Evolutionary conservation across 2,888 invertebrate genomes (phyloP), one percentile per base, ranked within the genome.

Genomic region (Sceliomorpha sp.): DNA sequence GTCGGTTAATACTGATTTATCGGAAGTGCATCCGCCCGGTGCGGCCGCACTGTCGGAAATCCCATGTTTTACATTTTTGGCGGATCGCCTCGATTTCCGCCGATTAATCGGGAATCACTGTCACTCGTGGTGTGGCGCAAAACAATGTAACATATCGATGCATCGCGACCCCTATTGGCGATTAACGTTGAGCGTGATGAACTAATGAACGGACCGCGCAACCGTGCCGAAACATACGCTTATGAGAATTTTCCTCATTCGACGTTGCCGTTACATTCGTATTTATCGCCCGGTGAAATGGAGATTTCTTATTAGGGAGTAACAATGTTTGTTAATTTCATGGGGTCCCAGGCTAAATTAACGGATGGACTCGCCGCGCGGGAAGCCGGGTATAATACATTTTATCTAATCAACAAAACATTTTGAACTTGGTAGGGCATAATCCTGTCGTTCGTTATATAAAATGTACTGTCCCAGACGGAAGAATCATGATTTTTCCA

Each of bases 1-100:
- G 72, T 73, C 74, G 81, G 75, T 83, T 74, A 86, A 86, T 86
- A 74, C 86, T 86, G 85, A 86, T 86, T 86, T 86, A 86, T 86
- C 82, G 85, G 78, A 75, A 81, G 76, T 75, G 79, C 79, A 76
- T 64, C 45, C 45, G 53, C 53, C 29, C 24, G 36, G 31, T 40
- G 31, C 31, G 12, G 26, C 34, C 14, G 20, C 10, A 20, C 45
- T 31, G 10, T 12, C 50, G 44, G 10, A 17, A 63, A 62, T 58
- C 58, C 48, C 39, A 50, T 40, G 53, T 67, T 72, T 72, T 58
- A 51, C 56, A 62, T 70, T 72, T 68, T 63, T 62, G 37, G 26
- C 55, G 56, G 45, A 17, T 34, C 26, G 34, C 34, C 39, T 29
- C 63, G 37, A 51, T 56, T 69, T 56, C 42, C 47, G 37, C 63